These are phyloP conservation scores for Cheumatopsyche charites DNA, from an alignment of 1,140 invertebrate species.

Conservation along the genomic window DNA sequence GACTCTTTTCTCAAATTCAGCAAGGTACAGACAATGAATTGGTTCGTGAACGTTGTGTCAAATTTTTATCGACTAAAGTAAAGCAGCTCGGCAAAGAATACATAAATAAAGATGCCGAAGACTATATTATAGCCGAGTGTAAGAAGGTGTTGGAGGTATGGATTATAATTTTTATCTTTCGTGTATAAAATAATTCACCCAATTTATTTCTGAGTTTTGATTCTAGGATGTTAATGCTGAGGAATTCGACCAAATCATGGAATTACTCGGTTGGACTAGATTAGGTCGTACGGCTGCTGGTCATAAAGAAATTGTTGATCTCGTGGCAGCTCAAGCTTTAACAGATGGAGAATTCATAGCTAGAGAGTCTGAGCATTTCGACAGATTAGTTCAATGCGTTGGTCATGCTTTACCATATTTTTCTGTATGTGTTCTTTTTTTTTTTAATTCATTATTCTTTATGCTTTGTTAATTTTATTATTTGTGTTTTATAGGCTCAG, in stretches of 20 bases:
- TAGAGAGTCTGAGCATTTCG: conserved; percentile 75
- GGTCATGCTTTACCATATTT: conserved; percentile 85
- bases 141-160: conserved; percentile 84
- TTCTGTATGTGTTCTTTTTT: conserved; percentile 71
- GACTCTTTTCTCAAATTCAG: conserved; percentile 86
- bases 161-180: conserved; percentile 19
- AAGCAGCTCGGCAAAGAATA: conserved; percentile 79
- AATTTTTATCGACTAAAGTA: conserved; percentile 85
- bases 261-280: conserved; percentile 79
- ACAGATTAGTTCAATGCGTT: conserved; percentile 83
- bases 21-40: conserved; percentile 76
- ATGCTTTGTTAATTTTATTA: conserved; percentile 34
- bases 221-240: conserved; percentile 85
- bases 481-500: conserved; percentile 72
- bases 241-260: conserved; percentile 91
- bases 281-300: conserved; percentile 80
- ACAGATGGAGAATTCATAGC: conserved; percentile 80
- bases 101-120: conserved; percentile 86
- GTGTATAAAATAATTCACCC: conserved; percentile 27
- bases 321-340: conserved; percentile 82
- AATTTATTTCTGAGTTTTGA: conserved; percentile 33
- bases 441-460: neutral
- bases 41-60: conserved; percentile 85
- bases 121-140: conserved; percentile 81
- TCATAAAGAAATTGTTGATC: conserved; percentile 84